Base-by-base conservation (phyloP, 2,888 invertebrate genomes). In the Phoenoteleia sp. region DNA sequence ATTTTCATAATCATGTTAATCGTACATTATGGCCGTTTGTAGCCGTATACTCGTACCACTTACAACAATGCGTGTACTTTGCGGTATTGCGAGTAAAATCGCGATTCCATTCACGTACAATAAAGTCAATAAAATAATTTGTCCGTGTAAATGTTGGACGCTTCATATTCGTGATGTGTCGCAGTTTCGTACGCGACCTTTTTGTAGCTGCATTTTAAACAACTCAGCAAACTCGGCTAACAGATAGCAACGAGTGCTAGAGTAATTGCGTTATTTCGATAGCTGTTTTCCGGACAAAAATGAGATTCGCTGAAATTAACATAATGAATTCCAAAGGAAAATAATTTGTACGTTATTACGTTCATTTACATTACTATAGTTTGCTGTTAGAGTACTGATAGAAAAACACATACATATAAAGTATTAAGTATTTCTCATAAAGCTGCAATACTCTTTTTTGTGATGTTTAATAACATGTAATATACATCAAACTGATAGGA, bases 1-100 rank as follows among this genome's bases (percentile, higher is more conserved):
- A 79, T 79, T 83, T 79, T 77, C 77, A 83, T 83, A 83, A 83
- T 83, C 77, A 72, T 15, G 77, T 83, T 83, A 77, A 83, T 79
- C 83, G 76, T 69, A 56, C 72, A 79, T 74, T 66, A 74, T 42
- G 58, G 42, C 56, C 19, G 33, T 66, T 67, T 69, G 76, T 15
- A 54, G 58, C 21, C 27, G 39, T 27, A 42, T 21, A 33, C 21
- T 67, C 36, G 36, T 45, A 47, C 39, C 54, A 27, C 69, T 54
- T 72, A 45, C 58, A 54, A 49, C 54, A 33, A 11, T 42, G 33
- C 29, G n/a, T 58, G 42, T 33, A 42, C 58, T 33, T 66, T 54
- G 56, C 66, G 33, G 58, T 25, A 15, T 64, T 25, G 76, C 56
- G 21, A 76, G 56, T 45, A 60, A 60, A 66, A 81, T 64, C 23